Percentiles rank a stretch among this genome's conserved stretches.
phyloP scores from a whole-genome alignment of 2,797 vertebrate species.

The Nannoperca australis region DNA sequence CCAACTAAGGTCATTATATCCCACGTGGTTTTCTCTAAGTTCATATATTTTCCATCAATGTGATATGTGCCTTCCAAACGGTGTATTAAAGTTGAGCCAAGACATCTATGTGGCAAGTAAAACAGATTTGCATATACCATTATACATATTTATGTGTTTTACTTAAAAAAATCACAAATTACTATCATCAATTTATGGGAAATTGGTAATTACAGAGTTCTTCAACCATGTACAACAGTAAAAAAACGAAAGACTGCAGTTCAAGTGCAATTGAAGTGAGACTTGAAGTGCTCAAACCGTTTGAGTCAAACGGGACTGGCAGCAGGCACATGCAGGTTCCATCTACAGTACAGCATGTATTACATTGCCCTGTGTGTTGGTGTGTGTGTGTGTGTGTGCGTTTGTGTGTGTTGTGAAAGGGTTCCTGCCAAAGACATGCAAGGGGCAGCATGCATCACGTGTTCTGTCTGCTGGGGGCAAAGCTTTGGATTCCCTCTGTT shows the following conservation, averaged over 20 bases:
- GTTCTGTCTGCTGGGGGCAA: conserved; percentile 66
- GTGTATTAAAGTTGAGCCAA: not conserved
- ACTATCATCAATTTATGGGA: not conserved
- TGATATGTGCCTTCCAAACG: conserved; percentile 2
- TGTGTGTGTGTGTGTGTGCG: not conserved
- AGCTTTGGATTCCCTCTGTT: conserved; percentile 56
- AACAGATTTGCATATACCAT: not conserved
- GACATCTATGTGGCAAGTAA: not conserved
- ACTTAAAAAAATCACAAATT: not conserved
- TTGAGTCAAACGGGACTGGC: conserved; percentile 22
- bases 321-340: conserved; percentile 69
- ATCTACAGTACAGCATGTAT: conserved; percentile 34
- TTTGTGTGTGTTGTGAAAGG: conserved; percentile 33
- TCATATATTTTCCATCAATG: not conserved
- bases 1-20: conserved; percentile 16
- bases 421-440: conserved; percentile 69
- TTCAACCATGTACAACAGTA: conserved; percentile 54
- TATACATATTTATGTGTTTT: not conserved
- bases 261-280: conserved; percentile 19
- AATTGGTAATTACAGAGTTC: conserved; percentile 19
- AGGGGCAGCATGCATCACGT: conserved; percentile 75
- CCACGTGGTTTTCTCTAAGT: not conserved
- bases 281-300: conserved; percentile 33
- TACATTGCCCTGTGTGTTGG: conserved; percentile 27
- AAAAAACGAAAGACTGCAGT: conserved; percentile 24